Evolutionary conservation across 2,888 invertebrate species (phyloP), one percentile per base, ranked within the genome.

Genomic region (Melieria picta): DNA sequence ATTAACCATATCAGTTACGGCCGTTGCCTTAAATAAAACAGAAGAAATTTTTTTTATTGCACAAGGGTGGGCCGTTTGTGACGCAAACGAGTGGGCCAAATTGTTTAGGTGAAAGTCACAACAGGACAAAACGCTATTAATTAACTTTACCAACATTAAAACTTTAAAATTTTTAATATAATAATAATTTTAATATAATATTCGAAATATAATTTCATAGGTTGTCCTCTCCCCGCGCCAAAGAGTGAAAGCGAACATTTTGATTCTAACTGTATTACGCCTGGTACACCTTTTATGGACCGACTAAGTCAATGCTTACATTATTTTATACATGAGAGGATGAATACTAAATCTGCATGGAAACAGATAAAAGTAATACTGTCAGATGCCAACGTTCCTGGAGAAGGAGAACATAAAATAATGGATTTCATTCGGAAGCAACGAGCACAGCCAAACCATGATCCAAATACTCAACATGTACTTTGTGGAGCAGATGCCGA

Each of bases 261-360:
- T 86, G 99, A 99, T 87, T 97, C 97, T 69, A 99, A 99, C 87
- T 99, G 99, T 84, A 99, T 99, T 82, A 99, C 99, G 0, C 99
- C 99, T 0, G 98, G 99, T n/a, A 98, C 99, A 6, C 97, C 97
- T 0, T 98, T 98, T 84, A 98, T 98, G 98, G 95, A 95, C 79
- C 89, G 95, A 55, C 89, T 98, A 71, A 97, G 94, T 87, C 89
- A 90, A 86, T 89, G 96, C 88, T 87, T 95, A 85, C 90, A 91
- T 85, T 87, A 86, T 88, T 81, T 84, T 76, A 80, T 87, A 43
- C 86, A 87, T 72, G 82, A 85, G 65, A 80, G 83, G 5, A 75
- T 99, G 77, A 98, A 98, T 84, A 97, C 89, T 84, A 95, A 98
- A 85, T 95, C 98, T 3, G 98, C 97, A 0, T 99, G 99, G 99